Conservation (phyloP, 2,888 invertebrate species). For the Hedychridium roseum region DNA sequence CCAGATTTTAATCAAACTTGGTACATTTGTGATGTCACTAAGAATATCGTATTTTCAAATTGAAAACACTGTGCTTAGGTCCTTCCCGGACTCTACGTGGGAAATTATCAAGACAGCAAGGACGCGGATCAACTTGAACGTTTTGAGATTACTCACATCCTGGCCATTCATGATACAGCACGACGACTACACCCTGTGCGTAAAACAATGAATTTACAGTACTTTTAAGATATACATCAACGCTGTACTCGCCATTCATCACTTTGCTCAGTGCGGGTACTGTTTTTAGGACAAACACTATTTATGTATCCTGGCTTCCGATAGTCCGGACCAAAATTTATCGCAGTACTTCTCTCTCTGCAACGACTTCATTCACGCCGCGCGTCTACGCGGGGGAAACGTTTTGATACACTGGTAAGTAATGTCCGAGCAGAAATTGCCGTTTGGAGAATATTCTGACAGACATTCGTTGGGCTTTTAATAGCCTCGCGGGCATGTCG, state of each 20-base stretch:
- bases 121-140: conserved; percentile 88
- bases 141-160: conserved; percentile 92
- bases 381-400: conserved; percentile 86
- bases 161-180: conserved; percentile 95
- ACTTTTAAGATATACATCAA: conserved; percentile 12
- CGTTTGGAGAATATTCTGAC: neutral
- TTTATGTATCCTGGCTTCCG: conserved; percentile 94
- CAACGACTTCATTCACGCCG: conserved; percentile 96
- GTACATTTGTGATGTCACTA: too few relatives aligned
- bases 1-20: too few relatives aligned
- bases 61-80: too few relatives aligned
- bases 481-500: conserved; percentile 94
- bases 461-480: neutral
- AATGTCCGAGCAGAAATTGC: neutral
- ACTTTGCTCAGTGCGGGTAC: too few relatives aligned
- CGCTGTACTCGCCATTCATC: too few relatives aligned
- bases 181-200: conserved; percentile 84
- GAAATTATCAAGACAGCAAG: conserved; percentile 95
- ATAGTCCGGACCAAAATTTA: conserved; percentile 92
- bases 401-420: conserved; percentile 93
- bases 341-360: conserved; percentile 92
- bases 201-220: conserved; percentile 31
- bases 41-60: too few relatives aligned
- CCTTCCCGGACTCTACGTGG: conserved; percentile 92
- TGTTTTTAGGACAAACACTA: conserved; percentile 90